A percentile compares a stretch with the other conserved stretches of the same genome.
These are phyloP conservation scores for Egretta garzetta DNA, from an alignment of 2,113 vertebrate species.

Conservation along the genomic window DNA sequence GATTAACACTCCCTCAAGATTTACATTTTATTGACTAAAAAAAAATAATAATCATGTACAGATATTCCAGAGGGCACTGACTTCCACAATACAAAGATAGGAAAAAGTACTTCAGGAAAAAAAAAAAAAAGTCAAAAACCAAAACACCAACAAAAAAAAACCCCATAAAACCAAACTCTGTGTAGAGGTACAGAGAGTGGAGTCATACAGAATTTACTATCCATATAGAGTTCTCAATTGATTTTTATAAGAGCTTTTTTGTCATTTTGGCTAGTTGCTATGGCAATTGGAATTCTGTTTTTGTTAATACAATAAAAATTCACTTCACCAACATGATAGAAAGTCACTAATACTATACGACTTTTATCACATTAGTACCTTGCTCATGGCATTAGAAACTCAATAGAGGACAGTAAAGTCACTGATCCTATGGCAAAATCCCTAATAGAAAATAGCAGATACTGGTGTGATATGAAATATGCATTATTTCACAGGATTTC, in stretches of 20 bases:
- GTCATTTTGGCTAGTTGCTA: slow-evolving; percentile 50
- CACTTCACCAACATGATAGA: slow-evolving; percentile 66
- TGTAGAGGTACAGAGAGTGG: background rate
- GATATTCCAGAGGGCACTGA: background rate
- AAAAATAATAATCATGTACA: background rate
- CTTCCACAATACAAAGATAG: background rate
- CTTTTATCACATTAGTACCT: slow-evolving; percentile 71
- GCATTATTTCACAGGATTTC: slow-evolving; percentile 15
- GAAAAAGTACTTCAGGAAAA: background rate
- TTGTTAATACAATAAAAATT: slow-evolving; percentile 73
- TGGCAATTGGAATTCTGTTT: slow-evolving; percentile 50
- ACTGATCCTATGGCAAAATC: slow-evolving; percentile 50
- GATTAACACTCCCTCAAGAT: background rate
- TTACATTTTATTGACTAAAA: background rate
- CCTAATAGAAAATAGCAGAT: slow-evolving; percentile 62
- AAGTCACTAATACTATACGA: slow-evolving; percentile 66
- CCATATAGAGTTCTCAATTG: background rate
- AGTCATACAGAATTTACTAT: background rate
- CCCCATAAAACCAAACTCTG: background rate
- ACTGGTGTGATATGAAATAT: slow-evolving; percentile 48
- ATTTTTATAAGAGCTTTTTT: slow-evolving; percentile 36
- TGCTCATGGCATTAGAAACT: slow-evolving; percentile 67
- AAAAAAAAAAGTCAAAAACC: background rate
- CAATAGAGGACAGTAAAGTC: slow-evolving; percentile 59
- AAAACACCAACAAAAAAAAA: background rate